Evolutionary conservation across 2,113 vertebrate genomes (phyloP).

Genomic region (Amazona guildingii): DNA sequence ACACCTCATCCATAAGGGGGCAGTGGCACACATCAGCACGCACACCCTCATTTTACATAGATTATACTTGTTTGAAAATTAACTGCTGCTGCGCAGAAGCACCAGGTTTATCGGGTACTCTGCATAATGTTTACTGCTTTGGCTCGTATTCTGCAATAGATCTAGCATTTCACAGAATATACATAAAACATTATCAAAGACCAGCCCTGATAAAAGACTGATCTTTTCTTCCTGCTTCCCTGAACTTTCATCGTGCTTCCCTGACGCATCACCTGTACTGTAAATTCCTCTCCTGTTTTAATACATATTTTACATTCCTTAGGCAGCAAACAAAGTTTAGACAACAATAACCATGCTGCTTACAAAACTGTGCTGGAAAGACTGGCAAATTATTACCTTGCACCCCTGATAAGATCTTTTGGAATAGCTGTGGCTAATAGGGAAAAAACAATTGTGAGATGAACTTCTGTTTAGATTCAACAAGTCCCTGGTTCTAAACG

Average conservation of each 20-base stretch:
- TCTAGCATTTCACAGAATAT: slow-evolving; percentile 18
- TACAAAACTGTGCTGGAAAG: background rate
- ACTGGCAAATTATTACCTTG: background rate
- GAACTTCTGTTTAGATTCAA: background rate
- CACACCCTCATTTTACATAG: background rate
- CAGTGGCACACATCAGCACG: background rate
- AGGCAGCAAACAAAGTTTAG: background rate
- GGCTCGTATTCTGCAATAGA: background rate
- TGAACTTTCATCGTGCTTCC: slow-evolving; percentile 37
- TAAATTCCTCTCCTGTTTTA: background rate
- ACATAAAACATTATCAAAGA: slow-evolving; percentile 21
- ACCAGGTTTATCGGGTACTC: background rate
- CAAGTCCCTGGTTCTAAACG: background rate
- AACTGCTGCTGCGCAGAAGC: slow-evolving; percentile 10
- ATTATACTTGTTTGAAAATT: slow-evolving; percentile 23
- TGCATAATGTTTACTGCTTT: background rate
- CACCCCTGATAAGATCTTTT: background rate
- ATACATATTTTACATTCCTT: slow-evolving; percentile 5
- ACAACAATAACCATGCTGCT: background rate
- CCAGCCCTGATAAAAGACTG: background rate
- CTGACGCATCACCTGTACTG: background rate
- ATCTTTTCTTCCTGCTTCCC: slow-evolving; percentile 8
- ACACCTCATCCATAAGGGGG: background rate
- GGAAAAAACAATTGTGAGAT: background rate
- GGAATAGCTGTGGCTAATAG: background rate